Percentiles rank a stretch among this genome's conserved stretches.
Evolutionary conservation across 2,113 vertebrate genomes (phyloP).

Genomic region (Eptatretus burgeri): DNA sequence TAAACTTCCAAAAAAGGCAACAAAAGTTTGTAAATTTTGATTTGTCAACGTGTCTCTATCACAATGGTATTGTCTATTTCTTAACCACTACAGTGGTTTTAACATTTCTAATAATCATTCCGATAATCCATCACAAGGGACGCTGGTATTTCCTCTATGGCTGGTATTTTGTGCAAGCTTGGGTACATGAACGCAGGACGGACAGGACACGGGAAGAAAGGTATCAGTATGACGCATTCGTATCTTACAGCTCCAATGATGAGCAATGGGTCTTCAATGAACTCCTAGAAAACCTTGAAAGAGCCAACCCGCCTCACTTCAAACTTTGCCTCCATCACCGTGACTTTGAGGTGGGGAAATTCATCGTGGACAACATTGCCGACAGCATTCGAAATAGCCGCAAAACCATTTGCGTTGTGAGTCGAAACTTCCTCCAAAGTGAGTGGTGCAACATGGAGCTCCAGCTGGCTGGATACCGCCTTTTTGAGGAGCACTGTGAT

Average conservation of each 20-base stretch:
- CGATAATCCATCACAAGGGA: slow-evolving; percentile 7
- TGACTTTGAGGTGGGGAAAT: slow-evolving; percentile 8
- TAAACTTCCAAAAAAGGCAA: neutral
- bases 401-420: slow-evolving; percentile 9
- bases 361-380: slow-evolving; percentile 9
- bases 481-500: slow-evolving; percentile 10
- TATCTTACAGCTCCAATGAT: slow-evolving; percentile 9
- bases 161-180: slow-evolving; percentile 10
- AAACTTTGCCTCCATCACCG: slow-evolving; percentile 8
- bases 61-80: slow-evolving; percentile 1
- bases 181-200: slow-evolving; percentile 9
- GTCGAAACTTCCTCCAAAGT: slow-evolving; percentile 7
- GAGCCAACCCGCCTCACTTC: neutral
- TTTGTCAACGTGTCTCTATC: neutral
- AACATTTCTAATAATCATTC: neutral
- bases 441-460: slow-evolving; percentile 10
- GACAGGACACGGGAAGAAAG: neutral
- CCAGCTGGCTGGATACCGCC: slow-evolving; percentile 9
- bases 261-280: slow-evolving; percentile 7
- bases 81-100: neutral
- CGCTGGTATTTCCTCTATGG: slow-evolving; percentile 10
- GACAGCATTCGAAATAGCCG: slow-evolving; percentile 8
- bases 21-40: neutral
- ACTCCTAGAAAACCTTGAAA: slow-evolving; percentile 6
- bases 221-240: slow-evolving; percentile 9